Evolutionary conservation across 2,113 vertebrate species (phyloP), one percentile per base, ranked within the genome.

Genomic region (Menura novaehollandiae): DNA sequence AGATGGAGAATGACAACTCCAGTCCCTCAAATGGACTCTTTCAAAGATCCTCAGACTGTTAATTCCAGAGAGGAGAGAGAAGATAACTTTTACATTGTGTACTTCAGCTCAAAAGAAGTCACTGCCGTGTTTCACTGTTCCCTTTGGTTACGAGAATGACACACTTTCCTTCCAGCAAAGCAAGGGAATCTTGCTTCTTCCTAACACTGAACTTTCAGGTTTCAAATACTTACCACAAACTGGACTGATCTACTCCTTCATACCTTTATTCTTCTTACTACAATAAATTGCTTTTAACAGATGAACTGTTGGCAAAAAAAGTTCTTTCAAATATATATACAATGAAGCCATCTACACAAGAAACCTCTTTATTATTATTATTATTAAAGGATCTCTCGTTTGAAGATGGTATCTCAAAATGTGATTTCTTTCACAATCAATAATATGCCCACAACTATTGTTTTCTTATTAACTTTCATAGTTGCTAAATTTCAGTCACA

Each of bases 1-100:
- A 75, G 67, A 88, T 30, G 9, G 85, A 91, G 83, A 97, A 95
- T 26, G n/a, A 89, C 59, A 88, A 35, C 39, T 95, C 74, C 80
- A 85, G 80, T 66, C 39, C 37, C 33, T 73, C 56, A 44, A 59
- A 81, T 20, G 41, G 71, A 32, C 22, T 51, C 11, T 74, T 73
- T 82, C 33, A 79, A 76, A 90, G 44, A n/a, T 63, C 69, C 59
- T 24, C 59, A 58, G 73, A 71, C 68, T 13, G 30, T 91, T 84
- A 64, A 90, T 80, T 90, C 68, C 56, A 92, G 28, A 52, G 33
- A 96, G 37, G 53, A 43, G 17, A 51, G 15, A 96, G 55, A 56
- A 58, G 32, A 76, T 63, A 79, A n/a, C 35, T 71, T 75, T 68
- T 41, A 59, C 80, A 67, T 9, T 18, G 12, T 64, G 14, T 23